These are phyloP conservation scores for Fratercula arctica DNA, from an alignment of 2,797 vertebrate species.

Conservation along the genomic window DNA sequence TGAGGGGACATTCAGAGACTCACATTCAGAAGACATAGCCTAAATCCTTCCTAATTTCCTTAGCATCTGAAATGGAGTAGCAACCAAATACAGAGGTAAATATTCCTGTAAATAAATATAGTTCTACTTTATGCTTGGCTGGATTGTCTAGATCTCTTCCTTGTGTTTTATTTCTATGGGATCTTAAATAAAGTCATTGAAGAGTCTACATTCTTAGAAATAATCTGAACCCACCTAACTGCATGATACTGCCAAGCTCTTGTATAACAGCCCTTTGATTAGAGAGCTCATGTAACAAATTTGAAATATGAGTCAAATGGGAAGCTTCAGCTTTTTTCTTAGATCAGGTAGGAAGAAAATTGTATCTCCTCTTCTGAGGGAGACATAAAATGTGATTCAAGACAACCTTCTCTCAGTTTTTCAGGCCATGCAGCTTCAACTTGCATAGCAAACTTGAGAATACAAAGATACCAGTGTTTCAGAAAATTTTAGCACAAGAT, in stretches of 20 bases:
- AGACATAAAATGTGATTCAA: neutral
- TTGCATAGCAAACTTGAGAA: neutral
- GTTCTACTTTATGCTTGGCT: neutral
- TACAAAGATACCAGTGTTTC: neutral
- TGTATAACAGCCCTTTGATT: neutral
- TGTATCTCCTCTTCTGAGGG: neutral
- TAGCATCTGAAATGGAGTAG: neutral
- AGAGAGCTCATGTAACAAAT: neutral
- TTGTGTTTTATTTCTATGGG: neutral
- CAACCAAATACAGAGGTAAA: neutral
- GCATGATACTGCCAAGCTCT: neutral
- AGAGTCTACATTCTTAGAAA: neutral
- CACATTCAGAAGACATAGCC: neutral
- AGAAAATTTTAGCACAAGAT: neutral
- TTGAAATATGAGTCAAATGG: neutral
- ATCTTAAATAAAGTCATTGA: neutral
- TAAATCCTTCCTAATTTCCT: neutral
- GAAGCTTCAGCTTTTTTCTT: neutral
- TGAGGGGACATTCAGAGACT: neutral
- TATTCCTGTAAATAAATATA: neutral
- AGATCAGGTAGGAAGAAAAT: neutral
- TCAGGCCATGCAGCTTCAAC: neutral
- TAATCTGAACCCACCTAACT: neutral
- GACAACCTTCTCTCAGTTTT: neutral
- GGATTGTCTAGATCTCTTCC: neutral